Evolutionary conservation across 2,113 vertebrate genomes (phyloP), one percentile per base, ranked within the genome.

Genomic region (Dendropsophus ebraccatus): DNA sequence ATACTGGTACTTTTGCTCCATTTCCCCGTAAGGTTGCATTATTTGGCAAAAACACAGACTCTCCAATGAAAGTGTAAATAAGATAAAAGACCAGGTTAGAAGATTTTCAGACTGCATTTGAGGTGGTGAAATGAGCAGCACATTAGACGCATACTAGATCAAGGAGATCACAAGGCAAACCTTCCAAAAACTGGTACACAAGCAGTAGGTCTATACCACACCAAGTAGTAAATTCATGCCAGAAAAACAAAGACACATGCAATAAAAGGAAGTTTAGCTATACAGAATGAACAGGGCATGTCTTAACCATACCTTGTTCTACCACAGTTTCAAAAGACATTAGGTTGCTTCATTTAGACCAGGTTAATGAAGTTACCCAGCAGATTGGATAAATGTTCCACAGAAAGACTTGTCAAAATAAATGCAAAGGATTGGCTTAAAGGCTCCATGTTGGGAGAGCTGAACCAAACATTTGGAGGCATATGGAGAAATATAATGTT

Each of bases 201-300:
- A 88, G 91, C 1, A 91, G 91, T 88, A 92, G 92, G 91, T 86
- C 35, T 41, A 88, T 92, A 91, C 85, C 84, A 92, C 91, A 90
- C 67, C 92, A 92, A 92, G 90, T 74, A 91, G 90, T 88, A 91
- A 92, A 92, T 92, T 92, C 92, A 94, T 93, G 94, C 94, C 92
- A 92, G 91, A 92, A 93, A 92, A 93, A 49, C 6, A 49, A 41
- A 13, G 19, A 19, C 58, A 72, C 93, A 94, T 94, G 93, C 92
- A 94, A 93, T 93, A 91, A 86, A 83, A 90, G 91, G 86, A 0
- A 86, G 90, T 88, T 90, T 88, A 58, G 54, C 88, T 11, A 60
- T 50, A 47, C 37, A 62, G 37, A 30, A 37, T 49, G 1, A 85
- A 21, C 13, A 58, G 37, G 19, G 23, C 32, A 83, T 73, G 35